Evolutionary conservation across 2,797 vertebrate genomes (phyloP), one percentile per base, ranked within the genome.

Genomic region (Craterocephalus amniculus): DNA sequence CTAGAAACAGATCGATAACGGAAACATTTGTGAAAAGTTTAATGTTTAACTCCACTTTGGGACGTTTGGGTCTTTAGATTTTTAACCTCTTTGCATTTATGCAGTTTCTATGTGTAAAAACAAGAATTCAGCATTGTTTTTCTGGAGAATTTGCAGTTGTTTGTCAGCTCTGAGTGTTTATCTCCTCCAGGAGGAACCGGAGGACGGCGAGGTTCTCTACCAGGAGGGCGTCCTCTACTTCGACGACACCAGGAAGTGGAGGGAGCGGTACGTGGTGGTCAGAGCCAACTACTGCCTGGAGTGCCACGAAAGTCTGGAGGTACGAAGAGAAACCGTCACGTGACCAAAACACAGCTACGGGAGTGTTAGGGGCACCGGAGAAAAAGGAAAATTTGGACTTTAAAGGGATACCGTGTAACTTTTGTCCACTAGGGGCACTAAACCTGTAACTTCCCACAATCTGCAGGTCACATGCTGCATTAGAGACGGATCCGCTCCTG

Each of bases 201-300:
- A 94, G 58, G 78, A 81, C 0, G 93, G 70, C 10, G 88, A 79
- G 1, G 84, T 96, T 22, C 70, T 98, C 22, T 97, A 96, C 0
- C 95, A 97, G 67, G 95, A 94, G 43, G 89, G 86, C 9, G 63
- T 96, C 29, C 73, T 91, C 35, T 95, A 91, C 62, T 94, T 92
- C 0, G 95, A 96, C 40, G 95, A 96, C 6, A 79, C 89, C 90
- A 95, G 93, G 91, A 98, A 97, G 84, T 98, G 97, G 97, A 95
- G 89, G 81, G 95, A 97, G 43, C 85, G 95, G 84, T 96, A 95
- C 0, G 18, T 96, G 0, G 96, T 97, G 75, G 87, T 97, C 64
- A 95, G 94, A 86, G 95, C 94, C 1, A 95, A 95, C 85, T 95
- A 96, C 87, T 88, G 92, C 29, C 88, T 98, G 92, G 95, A 97